phyloP scores from a whole-genome alignment of 2,113 vertebrate species.

The Salvator merianae region DNA sequence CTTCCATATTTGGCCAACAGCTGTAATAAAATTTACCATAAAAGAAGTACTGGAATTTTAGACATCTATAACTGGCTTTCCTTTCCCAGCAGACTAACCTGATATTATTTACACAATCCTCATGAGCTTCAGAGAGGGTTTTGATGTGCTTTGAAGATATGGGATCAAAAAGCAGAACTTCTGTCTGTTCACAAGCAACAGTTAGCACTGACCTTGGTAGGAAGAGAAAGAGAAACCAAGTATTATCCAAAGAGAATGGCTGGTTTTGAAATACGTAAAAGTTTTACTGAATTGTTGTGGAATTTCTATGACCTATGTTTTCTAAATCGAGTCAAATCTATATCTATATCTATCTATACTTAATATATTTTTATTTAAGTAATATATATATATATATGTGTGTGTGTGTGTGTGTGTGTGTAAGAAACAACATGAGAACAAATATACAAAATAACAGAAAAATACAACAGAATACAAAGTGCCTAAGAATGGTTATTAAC shows the following conservation, averaged over 20 bases:
- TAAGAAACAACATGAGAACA: too few species aligned
- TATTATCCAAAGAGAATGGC: neutral
- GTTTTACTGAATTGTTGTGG: neutral
- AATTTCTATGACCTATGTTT: neutral
- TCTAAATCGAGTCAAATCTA: neutral
- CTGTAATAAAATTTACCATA: neutral
- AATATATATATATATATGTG: too few species aligned
- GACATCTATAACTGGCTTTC: neutral
- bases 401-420: too few species aligned
- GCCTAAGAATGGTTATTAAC: too few species aligned
- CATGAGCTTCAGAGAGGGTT: conserved; percentile 95
- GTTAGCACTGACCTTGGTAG: conserved; percentile 90
- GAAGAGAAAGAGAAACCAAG: neutral
- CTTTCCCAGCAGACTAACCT: conserved; percentile 76
- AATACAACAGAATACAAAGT: too few species aligned
- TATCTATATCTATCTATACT: too few species aligned
- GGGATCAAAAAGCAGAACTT: conserved; percentile 96
- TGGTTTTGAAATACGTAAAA: neutral
- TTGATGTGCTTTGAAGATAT: conserved; percentile 97
- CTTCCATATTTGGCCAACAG: too few species aligned
- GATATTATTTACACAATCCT: conserved; percentile 99
- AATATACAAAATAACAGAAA: too few species aligned
- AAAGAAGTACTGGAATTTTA: neutral
- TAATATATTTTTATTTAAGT: too few species aligned
- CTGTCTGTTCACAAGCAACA: conserved; percentile 96